Conservation (phyloP, 2,113 vertebrate species). For the Geococcyx californianus region DNA sequence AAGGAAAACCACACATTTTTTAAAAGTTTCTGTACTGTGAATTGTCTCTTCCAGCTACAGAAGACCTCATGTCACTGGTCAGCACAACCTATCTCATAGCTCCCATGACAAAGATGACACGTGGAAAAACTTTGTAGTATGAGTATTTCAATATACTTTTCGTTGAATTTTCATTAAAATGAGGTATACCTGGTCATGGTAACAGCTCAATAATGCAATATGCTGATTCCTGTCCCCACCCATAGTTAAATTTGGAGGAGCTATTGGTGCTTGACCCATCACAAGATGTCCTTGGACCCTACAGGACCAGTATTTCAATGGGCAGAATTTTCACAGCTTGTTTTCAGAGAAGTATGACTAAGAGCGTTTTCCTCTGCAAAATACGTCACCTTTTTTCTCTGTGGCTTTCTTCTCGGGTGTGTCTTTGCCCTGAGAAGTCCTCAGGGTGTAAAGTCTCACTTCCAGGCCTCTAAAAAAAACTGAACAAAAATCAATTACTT, state of each 20-base stretch:
- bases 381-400: not conserved
- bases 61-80: not conserved
- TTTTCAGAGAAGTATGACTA: not conserved
- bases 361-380: not conserved
- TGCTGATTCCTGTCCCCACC: not conserved
- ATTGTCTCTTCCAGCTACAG: not conserved
- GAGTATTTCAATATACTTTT: not conserved
- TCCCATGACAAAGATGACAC: not conserved
- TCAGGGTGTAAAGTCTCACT: not conserved
- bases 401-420: not conserved
- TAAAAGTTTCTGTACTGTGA: not conserved
- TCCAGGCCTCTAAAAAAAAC: not conserved
- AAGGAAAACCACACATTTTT: not conserved
- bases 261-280: rapidly evolving
- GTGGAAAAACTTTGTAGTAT: not conserved
- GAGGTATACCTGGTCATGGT: not conserved
- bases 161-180: not conserved
- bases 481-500: not conserved
- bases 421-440: not conserved
- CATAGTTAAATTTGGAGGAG: not conserved
- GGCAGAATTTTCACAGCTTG: not conserved
- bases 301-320: not conserved
- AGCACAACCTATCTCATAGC: not conserved
- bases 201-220: not conserved
- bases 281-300: not conserved